Evolutionary conservation across 2,797 vertebrate species (phyloP).

Genomic region (Epinephelus awoara): DNA sequence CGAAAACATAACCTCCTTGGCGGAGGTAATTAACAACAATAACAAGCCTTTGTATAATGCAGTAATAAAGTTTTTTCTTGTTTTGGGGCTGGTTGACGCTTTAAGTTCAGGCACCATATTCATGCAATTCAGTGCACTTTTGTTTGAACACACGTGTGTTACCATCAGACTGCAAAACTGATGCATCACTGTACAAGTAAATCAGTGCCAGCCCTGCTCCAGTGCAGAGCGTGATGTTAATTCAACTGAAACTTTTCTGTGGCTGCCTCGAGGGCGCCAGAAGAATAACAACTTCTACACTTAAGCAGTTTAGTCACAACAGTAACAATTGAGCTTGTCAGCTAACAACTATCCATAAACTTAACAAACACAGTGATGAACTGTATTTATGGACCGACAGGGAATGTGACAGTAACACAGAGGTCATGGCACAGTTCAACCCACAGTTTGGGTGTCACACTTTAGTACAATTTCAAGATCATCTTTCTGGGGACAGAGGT

Average conservation of each 20-base stretch:
- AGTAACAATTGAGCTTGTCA: neutral
- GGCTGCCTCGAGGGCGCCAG: neutral
- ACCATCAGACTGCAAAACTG: neutral
- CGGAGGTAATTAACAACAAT: neutral
- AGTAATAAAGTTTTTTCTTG: neutral
- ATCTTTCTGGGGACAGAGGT: too few species aligned
- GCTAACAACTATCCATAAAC: slow-evolving; percentile 1
- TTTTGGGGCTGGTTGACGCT: neutral
- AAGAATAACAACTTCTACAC: neutral
- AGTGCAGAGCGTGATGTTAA: neutral
- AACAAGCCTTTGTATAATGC: neutral
- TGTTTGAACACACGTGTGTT: too few species aligned
- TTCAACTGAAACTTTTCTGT: neutral
- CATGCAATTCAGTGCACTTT: neutral
- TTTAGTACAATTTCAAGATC: too few species aligned
- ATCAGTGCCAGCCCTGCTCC: neutral
- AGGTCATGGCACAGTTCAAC: too few species aligned
- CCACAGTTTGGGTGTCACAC: too few species aligned
- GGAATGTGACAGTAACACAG: too few species aligned
- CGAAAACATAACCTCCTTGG: too few species aligned
- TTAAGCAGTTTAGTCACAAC: neutral
- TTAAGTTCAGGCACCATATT: neutral
- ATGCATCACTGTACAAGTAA: neutral
- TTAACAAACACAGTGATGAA: neutral
- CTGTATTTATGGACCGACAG: neutral